Evolutionary conservation across 1,140 invertebrate species (phyloP).

Genomic region (Psilanteris sp.): DNA sequence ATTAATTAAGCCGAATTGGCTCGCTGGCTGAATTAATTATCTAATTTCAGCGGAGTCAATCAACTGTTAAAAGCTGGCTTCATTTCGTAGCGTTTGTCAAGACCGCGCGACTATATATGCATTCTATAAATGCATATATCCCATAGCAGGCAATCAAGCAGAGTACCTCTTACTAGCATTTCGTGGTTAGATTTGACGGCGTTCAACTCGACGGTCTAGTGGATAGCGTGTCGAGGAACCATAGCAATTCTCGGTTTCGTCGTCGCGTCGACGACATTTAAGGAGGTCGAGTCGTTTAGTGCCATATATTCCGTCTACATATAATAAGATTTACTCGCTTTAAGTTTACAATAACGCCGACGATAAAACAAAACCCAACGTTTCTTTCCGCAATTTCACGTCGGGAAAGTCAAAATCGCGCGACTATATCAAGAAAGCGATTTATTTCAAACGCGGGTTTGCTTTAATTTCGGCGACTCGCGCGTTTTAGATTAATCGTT

Average conservation of each 20-base stretch:
- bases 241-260: slow-evolving; percentile 66
- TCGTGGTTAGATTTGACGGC: slow-evolving; percentile 70
- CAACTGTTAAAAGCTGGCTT: slow-evolving; percentile 48
- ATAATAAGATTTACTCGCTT: slow-evolving; percentile 41
- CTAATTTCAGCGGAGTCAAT: slow-evolving; percentile 43
- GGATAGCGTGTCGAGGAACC: slow-evolving; percentile 68
- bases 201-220: slow-evolving; percentile 60
- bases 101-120: slow-evolving; percentile 53
- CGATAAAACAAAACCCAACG: slow-evolving; percentile 17
- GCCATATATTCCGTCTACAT: slow-evolving; percentile 31
- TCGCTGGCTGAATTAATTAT: slow-evolving; percentile 24
- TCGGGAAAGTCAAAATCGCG: no score
- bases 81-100: slow-evolving; percentile 57
- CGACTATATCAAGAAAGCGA: no score
- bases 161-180: slow-evolving; percentile 71
- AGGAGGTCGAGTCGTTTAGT: slow-evolving; percentile 44
- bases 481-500: no score
- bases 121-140: slow-evolving; percentile 62
- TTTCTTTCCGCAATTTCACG: neutral
- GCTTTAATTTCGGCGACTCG: neutral
- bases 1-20: no score
- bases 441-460: no score
- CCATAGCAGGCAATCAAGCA: slow-evolving; percentile 69
- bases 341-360: slow-evolving; percentile 16
- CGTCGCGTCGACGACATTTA: slow-evolving; percentile 63